phyloP scores from a whole-genome alignment of 2,113 vertebrate species.

The Argyrosomus japonicus region DNA sequence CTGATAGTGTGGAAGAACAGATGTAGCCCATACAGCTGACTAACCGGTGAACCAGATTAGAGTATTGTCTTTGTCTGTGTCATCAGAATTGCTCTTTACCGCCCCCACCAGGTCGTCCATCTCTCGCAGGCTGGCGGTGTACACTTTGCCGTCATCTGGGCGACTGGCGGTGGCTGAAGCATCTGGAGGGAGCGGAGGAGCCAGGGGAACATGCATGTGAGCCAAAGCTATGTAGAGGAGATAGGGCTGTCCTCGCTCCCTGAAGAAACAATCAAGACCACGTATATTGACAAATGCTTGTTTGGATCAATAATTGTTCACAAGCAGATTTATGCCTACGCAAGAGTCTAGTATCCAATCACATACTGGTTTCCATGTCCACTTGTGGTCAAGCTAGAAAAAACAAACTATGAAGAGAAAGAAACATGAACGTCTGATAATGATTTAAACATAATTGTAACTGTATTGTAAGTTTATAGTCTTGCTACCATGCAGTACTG shows the following conservation, averaged over 20 bases:
- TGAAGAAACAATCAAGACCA: constrained; percentile 58
- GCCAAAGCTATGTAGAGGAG: constrained; percentile 92
- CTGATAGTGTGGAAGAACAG: not conserved
- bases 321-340: not conserved
- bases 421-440: not conserved
- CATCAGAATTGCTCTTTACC: constrained; percentile 83
- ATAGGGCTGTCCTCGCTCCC: constrained; percentile 85
- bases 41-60: constrained; percentile 95
- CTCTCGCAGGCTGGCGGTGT: constrained; percentile 85
- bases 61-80: constrained; percentile 80
- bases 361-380: not conserved
- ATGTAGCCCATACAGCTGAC: not conserved
- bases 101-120: constrained; percentile 92
- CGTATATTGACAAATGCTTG: not conserved
- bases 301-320: not conserved
- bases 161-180: not conserved
- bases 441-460: not conserved
- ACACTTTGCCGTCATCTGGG: constrained; percentile 59
- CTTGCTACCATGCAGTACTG: too few relatives aligned
- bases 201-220: constrained; percentile 95
- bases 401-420: not conserved
- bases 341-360: not conserved
- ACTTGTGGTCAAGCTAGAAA: not conserved
- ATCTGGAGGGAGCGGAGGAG: constrained; percentile 74
- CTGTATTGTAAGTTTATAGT: not conserved